Conservation (phyloP, 2,888 invertebrate species). For the Cremastinae sp. region DNA sequence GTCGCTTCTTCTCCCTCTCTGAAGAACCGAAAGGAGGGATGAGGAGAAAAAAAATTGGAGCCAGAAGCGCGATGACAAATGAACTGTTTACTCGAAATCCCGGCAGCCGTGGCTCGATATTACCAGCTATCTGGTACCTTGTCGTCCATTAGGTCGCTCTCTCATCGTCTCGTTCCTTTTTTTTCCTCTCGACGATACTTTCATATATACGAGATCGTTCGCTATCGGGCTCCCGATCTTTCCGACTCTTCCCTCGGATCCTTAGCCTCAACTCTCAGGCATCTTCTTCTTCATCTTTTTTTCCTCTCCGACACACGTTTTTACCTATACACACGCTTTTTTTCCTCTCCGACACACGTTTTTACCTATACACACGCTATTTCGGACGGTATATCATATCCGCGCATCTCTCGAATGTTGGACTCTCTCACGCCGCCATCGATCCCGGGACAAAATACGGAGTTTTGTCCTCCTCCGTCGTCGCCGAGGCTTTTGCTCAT, state of each 20-base stretch:
- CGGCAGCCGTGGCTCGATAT: conserved; percentile 67
- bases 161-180: conserved; percentile 24
- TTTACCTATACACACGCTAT: conserved; percentile 17
- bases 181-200: conserved; percentile 52
- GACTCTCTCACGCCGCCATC: conserved; percentile 41
- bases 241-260: conserved; percentile 42
- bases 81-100: conserved; percentile 73
- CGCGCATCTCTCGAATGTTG: conserved; percentile 43
- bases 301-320: background rate
- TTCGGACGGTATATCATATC: conserved; percentile 48
- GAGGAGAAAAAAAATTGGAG: conserved; percentile 20
- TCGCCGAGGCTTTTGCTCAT: conserved; percentile 1
- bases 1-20: conserved; percentile 2
- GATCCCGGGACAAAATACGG: conserved; percentile 36
- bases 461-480: conserved; percentile 10
- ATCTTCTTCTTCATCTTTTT: conserved; percentile 41
- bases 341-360: background rate
- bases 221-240: conserved; percentile 65
- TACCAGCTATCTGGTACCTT: conserved; percentile 67
- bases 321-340: conserved; percentile 18
- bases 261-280: background rate
- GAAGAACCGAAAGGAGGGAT: background rate
- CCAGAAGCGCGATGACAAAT: conserved; percentile 71
- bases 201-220: conserved; percentile 63
- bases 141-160: conserved; percentile 71